A percentile compares a stretch with the other conserved stretches of the same genome.
Conservation (phyloP, 23 tunicate species). For the Pegea sp. region DNA sequence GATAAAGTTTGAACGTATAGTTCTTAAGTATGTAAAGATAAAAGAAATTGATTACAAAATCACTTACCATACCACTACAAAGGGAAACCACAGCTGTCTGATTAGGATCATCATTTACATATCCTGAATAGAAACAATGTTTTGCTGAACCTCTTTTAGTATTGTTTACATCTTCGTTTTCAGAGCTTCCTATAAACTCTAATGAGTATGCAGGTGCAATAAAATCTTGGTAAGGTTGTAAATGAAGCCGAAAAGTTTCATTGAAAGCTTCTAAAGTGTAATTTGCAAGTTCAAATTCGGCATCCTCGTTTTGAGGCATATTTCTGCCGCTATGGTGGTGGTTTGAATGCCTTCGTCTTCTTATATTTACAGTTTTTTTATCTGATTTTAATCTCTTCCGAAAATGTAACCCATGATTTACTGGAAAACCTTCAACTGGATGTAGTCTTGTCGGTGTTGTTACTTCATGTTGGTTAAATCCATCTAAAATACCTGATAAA, state of each 20-base stretch:
- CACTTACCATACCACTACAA: constrained; percentile 79
- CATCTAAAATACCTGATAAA: no score
- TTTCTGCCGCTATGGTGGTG: not conserved
- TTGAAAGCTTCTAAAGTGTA: constrained; percentile 59
- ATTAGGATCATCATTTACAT: constrained; percentile 35
- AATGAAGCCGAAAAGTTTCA: constrained; percentile 25
- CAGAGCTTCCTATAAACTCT: constrained; percentile 36
- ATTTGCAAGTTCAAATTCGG: constrained; percentile 46
- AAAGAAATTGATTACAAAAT: no score
- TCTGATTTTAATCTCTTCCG: no score
- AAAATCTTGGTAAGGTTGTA: constrained; percentile 56
- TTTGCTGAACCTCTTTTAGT: constrained; percentile 8
- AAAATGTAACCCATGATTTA: no score
- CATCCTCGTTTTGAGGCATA: constrained; percentile 1
- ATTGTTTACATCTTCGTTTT: constrained; percentile 16
- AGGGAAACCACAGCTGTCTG: constrained; percentile 58
- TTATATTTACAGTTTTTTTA: no score
- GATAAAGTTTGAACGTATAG: not conserved
- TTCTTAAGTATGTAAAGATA: no score
- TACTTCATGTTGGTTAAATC: no score
- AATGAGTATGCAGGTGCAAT: constrained; percentile 77
- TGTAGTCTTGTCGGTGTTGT: no score
- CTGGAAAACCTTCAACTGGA: no score
- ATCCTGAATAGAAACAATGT: constrained; percentile 80
- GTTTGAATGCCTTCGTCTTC: not conserved